phyloP scores from a whole-genome alignment of 2,797 vertebrate genomes.

The Thripadectes ignobilis region DNA sequence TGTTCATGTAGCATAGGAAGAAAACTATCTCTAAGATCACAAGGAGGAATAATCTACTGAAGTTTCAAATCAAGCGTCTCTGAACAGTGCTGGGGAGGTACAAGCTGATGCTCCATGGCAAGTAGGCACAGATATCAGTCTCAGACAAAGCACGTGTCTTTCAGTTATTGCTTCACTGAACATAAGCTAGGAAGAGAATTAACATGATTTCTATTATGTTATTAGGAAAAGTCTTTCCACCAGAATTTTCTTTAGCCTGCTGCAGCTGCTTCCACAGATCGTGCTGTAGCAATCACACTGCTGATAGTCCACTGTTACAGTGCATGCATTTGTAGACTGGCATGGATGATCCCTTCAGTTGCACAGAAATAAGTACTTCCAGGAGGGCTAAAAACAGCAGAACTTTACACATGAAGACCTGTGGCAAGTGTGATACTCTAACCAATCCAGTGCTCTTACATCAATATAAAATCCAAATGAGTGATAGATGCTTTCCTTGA shows the following conservation, averaged over 20 bases:
- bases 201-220: neutral
- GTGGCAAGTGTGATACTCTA: too few relatives aligned
- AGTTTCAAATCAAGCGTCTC: neutral
- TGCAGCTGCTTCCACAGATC: neutral
- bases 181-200: neutral
- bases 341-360: neutral
- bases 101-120: neutral
- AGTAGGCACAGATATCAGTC: neutral
- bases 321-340: neutral
- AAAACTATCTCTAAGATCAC: neutral
- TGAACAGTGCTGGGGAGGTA: neutral
- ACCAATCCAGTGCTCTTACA: neutral
- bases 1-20: neutral
- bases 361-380: neutral
- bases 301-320: neutral
- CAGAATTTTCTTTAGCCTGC: neutral
- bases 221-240: neutral
- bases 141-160: rapidly evolving
- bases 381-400: neutral
- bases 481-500: neutral
- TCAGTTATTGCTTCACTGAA: neutral
- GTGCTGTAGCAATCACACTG: neutral
- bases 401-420: neutral
- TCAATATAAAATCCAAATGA: neutral
- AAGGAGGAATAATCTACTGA: neutral